Evolutionary conservation across 2,888 invertebrate species (phyloP), one percentile per base, ranked within the genome.

Genomic region (Brenthis ino): DNA sequence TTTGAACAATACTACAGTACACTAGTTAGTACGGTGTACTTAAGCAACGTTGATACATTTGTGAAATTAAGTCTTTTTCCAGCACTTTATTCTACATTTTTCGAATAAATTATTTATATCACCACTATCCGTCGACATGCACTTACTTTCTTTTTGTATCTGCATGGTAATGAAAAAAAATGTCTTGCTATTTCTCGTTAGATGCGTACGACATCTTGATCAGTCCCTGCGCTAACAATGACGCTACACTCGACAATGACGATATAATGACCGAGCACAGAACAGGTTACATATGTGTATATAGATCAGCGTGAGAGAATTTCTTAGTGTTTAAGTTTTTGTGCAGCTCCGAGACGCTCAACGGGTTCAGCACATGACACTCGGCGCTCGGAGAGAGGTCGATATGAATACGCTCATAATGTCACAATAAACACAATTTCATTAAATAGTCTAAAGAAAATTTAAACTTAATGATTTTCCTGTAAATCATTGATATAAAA

Each of bases 131-230:
- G 16, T 48, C n/a, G 14, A 20, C 51, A n/a, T 28, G 28, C 5
- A 28, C n/a, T 51, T 69, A 66, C 69, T 69, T 69, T 69, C 69
- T 69, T 64, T 69, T 66, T 54, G 69, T 57, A 28, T 57, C 43
- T 57, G 33, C 11, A 43, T 51, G 50, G 54, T 54, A 57, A 66
- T 61, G 63, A 69, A 61, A 69, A 20, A 33, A 48, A 20, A 1
- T 16, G 20, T 53, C 43, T 53, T 51, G 20, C 28, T 69, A 56
- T 47, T 28, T 61, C 16, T 47, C 50, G 51, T 53, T 53, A 58
- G 58, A 58, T 63, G 16, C 56, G 51, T 51, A 24, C 28, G 51
- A 53, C 51, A 20, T 53, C 37, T 43, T 43, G 37, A 43, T 43
- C 37, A 37, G 8, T 8, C 37, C 37, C 37, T 37, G 8, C 37